A percentile compares a stretch with the other conserved stretches of the same genome.
Conservation (phyloP, 2,888 invertebrate genomes). For the Tigriopus californicus region DNA sequence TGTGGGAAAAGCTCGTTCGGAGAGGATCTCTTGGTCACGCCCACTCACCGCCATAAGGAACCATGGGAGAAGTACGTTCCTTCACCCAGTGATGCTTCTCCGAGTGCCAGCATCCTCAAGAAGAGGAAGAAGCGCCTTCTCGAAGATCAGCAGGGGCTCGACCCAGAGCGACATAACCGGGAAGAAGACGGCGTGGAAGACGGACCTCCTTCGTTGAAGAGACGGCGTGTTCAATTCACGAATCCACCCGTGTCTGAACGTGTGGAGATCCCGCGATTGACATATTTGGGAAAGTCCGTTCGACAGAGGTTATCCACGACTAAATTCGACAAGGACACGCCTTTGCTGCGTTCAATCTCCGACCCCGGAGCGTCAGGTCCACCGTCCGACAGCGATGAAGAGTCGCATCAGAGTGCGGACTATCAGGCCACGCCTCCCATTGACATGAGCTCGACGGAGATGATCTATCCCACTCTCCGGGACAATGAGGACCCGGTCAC, state of each 20-base stretch:
- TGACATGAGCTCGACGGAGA: background rate
- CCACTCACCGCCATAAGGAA: background rate
- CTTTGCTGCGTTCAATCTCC: constrained; percentile 16
- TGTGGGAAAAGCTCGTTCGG: no score
- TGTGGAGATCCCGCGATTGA: constrained; percentile 19
- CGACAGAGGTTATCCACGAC: background rate
- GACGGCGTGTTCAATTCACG: constrained; percentile 19
- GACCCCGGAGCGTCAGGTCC: constrained; percentile 20
- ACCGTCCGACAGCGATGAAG: background rate
- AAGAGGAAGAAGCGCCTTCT: background rate
- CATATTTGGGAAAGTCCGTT: background rate
- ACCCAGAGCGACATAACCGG: background rate
- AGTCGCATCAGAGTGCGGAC: background rate
- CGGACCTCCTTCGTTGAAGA: constrained; percentile 16
- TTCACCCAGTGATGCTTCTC: constrained; percentile 10
- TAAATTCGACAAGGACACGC: background rate
- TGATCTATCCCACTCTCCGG: background rate
- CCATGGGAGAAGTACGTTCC: constrained; percentile 13
- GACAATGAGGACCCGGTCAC: constrained; percentile 3
- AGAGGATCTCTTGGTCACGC: background rate
- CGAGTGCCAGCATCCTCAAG: constrained; percentile 8
- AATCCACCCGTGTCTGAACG: constrained; percentile 20
- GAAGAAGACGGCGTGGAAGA: background rate
- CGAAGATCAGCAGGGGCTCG: no score
- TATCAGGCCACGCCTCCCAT: background rate